Base-by-base conservation (phyloP, 2,113 vertebrate genomes). In the Mola mola region DNA sequence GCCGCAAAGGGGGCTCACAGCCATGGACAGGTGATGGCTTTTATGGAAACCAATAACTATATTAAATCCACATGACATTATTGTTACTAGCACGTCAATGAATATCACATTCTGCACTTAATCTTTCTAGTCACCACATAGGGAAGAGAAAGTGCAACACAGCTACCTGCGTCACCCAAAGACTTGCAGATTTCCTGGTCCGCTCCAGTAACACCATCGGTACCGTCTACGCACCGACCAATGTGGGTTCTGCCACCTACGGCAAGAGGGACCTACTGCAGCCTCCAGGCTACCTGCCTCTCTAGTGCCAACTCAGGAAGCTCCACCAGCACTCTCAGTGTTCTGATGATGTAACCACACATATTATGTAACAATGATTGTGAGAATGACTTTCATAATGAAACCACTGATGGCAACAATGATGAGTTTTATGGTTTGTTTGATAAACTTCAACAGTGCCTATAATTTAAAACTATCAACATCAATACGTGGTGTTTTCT, bases 131-230 rank as follows among this genome's bases (percentile, higher is more conserved):
- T 15, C 92, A 92, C 60, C 93, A 89, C 7, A 57, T 95, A 70
- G 89, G 94, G 72, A 98, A 96, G 79, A 75, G 92, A 66, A 96
- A 86, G 53, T 96, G 95, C 80, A 95, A 94, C 88, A 95, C 94
- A 0, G 94, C 95, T 17, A 97, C 94, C 0, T 98, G 95, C 0
- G 92, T 94, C 49, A 97, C 93, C 0, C 96, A 98, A 49, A 92
- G 94, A 66, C 81, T 98, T 85, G 93, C 93, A 5, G 94, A 95
- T 64, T 96, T 95, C 60, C 79, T 98, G 76, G 89, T 93, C 17
- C 94, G 91, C 19, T 95, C 95, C 63, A 92, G 94, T 62, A 93
- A 88, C 84, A 93, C 78, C 20, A 53, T 94, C 0, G 95, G 94
- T 0, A 85, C 93, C 0, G 62, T 94, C 5, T 93, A 94, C 4